phyloP scores from a whole-genome alignment of 2,888 invertebrate species.

The Drosophila limbata region DNA sequence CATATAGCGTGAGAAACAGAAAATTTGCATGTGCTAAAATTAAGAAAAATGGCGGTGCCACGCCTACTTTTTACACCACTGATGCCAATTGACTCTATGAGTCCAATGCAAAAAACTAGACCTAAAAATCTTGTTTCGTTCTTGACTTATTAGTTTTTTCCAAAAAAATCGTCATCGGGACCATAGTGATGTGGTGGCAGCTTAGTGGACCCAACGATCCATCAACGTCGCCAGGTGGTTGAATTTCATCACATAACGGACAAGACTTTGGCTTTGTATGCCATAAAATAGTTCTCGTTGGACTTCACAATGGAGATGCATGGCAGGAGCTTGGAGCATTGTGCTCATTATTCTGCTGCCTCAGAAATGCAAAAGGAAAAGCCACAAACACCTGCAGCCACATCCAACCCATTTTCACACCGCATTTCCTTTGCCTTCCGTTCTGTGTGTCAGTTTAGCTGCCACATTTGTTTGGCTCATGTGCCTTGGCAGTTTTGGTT shows the following conservation, averaged over 20 bases:
- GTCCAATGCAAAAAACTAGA: too few relatives aligned
- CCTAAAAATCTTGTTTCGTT: too few relatives aligned
- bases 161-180: too few relatives aligned
- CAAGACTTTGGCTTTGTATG: neutral
- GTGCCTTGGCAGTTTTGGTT: constrained; percentile 22
- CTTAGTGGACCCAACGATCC: constrained; percentile 39
- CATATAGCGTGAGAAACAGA: too few relatives aligned
- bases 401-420: constrained; percentile 61
- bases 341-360: constrained; percentile 30
- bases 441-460: constrained; percentile 17
- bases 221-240: constrained; percentile 43
- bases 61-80: too few relatives aligned
- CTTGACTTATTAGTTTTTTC: too few relatives aligned
- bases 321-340: neutral
- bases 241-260: constrained; percentile 4
- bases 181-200: constrained; percentile 12
- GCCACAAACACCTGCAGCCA: constrained; percentile 61
- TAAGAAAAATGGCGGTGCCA: too few relatives aligned
- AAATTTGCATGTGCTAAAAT: too few relatives aligned
- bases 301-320: neutral
- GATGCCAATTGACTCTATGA: too few relatives aligned
- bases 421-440: constrained; percentile 48
- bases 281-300: constrained; percentile 3
- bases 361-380: constrained; percentile 18
- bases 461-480: constrained; percentile 19